Base-by-base conservation (phyloP, 2,888 invertebrate species). In the Drosophila anceps region DNA sequence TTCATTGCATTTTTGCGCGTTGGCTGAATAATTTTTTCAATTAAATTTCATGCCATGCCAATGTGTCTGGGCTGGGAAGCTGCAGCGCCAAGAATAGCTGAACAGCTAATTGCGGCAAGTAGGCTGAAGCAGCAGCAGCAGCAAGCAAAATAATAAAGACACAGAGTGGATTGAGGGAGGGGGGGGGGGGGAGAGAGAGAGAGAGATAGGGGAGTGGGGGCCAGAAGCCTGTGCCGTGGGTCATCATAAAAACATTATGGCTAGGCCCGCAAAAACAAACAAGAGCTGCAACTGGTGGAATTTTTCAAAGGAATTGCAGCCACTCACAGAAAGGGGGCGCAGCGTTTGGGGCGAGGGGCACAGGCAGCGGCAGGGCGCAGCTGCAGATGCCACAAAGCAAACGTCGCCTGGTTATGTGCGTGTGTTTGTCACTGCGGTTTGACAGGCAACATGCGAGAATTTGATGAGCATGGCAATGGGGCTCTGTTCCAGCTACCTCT, bases 381-480 rank as follows among this genome's bases (percentile, higher is more conserved):
- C 85, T 85, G 84, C 89, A 80, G 77, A 59, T 82, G 75, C 83
- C 70, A 51, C 70, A 66, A 63, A 57, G 37, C 69, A 50, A 59
- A 50, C 79, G 66, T 70, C 75, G 54, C 29, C 58, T 27, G 39
- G 48, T 39, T 46, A 20, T 69, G 68, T 72, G 82, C 70, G 73
- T 88, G 71, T 88, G 75, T 89, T 74, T 90, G 84, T 87, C 82
- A 80, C 77, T 89, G 91, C 89, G 85, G 88, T 88, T 90, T 92
- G 92, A 93, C 92, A 92, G 89, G 87, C 91, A 89, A 92, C 92
- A 92, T 92, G 92, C 88, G 90, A 91, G 89, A 89, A 90, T 92
- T 92, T 92, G 92, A 92, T 91, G 91, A 91, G 91, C 92, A 85
- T 76, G 83, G 76, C 81, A 81, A 80, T 81, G 76, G 50, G 55